Conservation (phyloP, 2,113 vertebrate genomes). For the Rattus norvegicus region DNA sequence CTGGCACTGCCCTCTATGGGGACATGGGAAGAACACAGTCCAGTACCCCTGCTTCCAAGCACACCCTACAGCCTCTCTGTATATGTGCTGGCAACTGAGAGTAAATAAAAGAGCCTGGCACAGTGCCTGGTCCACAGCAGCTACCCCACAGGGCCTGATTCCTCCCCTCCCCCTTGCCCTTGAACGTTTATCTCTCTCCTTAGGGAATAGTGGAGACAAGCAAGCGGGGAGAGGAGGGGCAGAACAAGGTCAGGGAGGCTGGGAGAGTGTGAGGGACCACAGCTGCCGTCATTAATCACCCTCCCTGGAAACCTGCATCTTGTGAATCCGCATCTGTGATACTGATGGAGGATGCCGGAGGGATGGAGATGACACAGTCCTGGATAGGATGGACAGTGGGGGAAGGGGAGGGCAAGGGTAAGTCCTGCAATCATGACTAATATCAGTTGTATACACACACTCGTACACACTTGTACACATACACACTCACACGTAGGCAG, state of each 20-base stretch:
- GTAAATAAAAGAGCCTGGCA: conserved; percentile 42
- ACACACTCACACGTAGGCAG: background rate
- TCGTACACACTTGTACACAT: background rate
- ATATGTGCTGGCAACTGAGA: background rate
- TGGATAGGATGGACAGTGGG: background rate
- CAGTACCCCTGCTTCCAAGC: background rate
- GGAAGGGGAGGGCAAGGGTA: background rate
- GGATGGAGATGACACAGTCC: conserved; percentile 44
- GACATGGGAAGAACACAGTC: background rate
- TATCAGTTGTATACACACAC: conserved; percentile 19
- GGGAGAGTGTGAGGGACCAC: conserved; percentile 33
- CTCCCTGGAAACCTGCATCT: conserved; percentile 57
- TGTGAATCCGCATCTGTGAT: conserved; percentile 74
- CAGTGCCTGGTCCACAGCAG: background rate
- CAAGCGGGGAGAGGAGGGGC: background rate
- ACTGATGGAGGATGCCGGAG: conserved; percentile 27
- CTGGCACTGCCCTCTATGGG: conserved; percentile 29
- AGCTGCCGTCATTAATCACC: conserved; percentile 67
- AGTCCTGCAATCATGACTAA: conserved; percentile 28
- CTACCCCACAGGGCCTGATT: background rate
- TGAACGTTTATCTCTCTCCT: conserved; percentile 40
- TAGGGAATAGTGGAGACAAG: background rate
- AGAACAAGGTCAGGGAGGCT: conserved; percentile 47
- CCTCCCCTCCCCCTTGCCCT: background rate
- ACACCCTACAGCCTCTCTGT: background rate